A percentile compares a stretch with the other conserved stretches of the same genome.
Evolutionary conservation across 2,888 invertebrate species (phyloP).

Genomic region (Pristionchus arcanus): DNA sequence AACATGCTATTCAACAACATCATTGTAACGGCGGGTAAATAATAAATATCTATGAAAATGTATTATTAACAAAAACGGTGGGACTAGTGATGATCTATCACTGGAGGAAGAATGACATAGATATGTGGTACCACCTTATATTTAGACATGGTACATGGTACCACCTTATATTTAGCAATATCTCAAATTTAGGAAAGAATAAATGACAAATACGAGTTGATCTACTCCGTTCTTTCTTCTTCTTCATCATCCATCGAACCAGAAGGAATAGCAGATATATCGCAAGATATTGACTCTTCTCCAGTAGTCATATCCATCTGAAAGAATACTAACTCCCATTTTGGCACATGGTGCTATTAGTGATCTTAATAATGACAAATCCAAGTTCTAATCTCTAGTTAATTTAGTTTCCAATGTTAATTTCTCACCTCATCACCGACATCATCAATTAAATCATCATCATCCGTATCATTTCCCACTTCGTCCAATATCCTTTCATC

Average conservation of each 20-base stretch:
- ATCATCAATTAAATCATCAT: constrained; percentile 48
- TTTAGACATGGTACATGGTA: too few species aligned
- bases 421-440: neutral
- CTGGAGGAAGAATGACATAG: neutral
- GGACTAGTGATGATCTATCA: too few species aligned
- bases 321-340: neutral
- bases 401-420: neutral
- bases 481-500: constrained; percentile 15
- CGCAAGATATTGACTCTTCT: neutral
- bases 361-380: neutral
- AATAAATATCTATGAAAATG: neutral
- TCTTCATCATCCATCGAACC: neutral
- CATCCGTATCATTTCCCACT: constrained; percentile 51
- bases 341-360: neutral
- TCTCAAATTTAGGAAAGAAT: neutral
- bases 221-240: neutral
- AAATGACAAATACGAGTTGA: neutral
- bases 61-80: neutral
- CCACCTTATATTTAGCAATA: neutral
- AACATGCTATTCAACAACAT: neutral
- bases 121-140: neutral
- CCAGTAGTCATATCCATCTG: neutral
- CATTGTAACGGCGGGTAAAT: neutral
- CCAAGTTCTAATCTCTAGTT: neutral
- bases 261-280: neutral